Evolutionary conservation across 2,888 invertebrate species (phyloP).

Genomic region (Dynastes hyllus): DNA sequence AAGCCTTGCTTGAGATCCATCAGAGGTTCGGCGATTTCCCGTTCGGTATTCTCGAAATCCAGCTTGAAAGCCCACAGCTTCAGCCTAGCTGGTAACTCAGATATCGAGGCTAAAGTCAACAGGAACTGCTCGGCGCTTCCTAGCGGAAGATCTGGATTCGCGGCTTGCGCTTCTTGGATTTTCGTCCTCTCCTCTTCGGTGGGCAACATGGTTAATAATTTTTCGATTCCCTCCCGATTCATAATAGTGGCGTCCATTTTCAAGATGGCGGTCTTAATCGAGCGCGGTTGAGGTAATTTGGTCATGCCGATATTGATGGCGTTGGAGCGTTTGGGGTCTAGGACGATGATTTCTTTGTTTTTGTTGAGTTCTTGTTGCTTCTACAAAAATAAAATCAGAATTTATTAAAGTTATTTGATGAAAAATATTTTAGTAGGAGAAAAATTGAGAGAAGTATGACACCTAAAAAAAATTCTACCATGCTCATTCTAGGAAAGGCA

Average conservation of each 20-base stretch:
- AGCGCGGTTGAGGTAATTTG: constrained; percentile 96
- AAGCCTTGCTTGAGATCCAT: constrained; percentile 99
- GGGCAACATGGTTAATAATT: constrained; percentile 97
- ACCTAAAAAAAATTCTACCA: background rate
- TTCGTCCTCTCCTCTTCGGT: constrained; percentile 93
- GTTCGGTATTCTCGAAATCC: constrained; percentile 97
- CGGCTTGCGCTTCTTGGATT: constrained; percentile 96
- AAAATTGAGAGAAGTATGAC: background rate
- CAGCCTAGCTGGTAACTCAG: constrained; percentile 93
- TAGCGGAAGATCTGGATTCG: constrained; percentile 90
- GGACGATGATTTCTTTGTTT: constrained; percentile 93
- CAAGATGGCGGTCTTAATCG: constrained; percentile 98
- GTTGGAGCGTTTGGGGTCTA: constrained; percentile 98
- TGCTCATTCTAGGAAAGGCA: constrained; percentile 36
- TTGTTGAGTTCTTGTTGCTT: constrained; percentile 89
- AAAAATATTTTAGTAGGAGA: background rate
- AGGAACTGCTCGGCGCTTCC: constrained; percentile 99
- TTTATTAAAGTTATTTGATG: background rate
- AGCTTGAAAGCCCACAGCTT: constrained; percentile 99
- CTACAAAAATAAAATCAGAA: constrained; percentile 67
- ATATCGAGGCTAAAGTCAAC: constrained; percentile 95
- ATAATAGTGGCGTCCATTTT: constrained; percentile 99
- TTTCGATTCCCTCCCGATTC: constrained; percentile 98
- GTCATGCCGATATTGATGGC: constrained; percentile 99
- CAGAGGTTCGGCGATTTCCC: constrained; percentile 98